phyloP scores from a whole-genome alignment of 1,140 invertebrate species.

The Papilio dardanus region DNA sequence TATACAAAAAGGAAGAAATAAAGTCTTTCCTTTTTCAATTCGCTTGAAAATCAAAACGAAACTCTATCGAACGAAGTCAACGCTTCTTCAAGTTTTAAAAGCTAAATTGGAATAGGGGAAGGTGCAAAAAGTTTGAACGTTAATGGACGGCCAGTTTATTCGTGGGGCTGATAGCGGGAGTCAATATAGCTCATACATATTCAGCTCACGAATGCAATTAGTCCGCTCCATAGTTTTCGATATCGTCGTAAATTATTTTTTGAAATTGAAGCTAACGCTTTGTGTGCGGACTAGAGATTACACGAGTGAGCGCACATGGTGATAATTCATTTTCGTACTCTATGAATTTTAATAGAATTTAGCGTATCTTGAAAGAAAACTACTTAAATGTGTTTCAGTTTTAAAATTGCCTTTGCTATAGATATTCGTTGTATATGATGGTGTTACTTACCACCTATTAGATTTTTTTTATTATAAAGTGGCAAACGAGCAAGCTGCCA shows the following conservation, averaged over 20 bases:
- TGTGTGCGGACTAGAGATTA: slow-evolving; percentile 18
- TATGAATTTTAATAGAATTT: not conserved
- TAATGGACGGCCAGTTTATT: slow-evolving; percentile 20
- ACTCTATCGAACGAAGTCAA: not conserved
- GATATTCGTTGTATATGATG: no score
- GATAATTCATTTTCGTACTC: not conserved
- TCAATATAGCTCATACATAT: slow-evolving; percentile 23
- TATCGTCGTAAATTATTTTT: slow-evolving; percentile 21
- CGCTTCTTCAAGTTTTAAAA: slow-evolving; percentile 8
- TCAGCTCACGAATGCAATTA: slow-evolving; percentile 17
- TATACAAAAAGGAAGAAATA: no score
- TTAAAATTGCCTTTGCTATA: no score
- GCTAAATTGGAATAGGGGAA: slow-evolving; percentile 7
- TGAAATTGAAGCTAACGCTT: slow-evolving; percentile 17
- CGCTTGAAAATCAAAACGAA: not conserved
- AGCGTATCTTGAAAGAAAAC: not conserved
- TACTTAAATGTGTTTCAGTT: not conserved
- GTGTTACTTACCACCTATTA: not conserved
- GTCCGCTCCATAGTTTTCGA: slow-evolving; percentile 20
- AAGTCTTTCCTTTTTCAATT: not conserved
- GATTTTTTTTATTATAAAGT: no score
- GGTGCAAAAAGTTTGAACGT: slow-evolving; percentile 15
- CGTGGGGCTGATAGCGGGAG: slow-evolving; percentile 12
- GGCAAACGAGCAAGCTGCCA: no score
- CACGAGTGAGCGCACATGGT: not conserved